Evolutionary conservation across 2,113 vertebrate genomes (phyloP).

Genomic region (Dicentrarchus labrax): DNA sequence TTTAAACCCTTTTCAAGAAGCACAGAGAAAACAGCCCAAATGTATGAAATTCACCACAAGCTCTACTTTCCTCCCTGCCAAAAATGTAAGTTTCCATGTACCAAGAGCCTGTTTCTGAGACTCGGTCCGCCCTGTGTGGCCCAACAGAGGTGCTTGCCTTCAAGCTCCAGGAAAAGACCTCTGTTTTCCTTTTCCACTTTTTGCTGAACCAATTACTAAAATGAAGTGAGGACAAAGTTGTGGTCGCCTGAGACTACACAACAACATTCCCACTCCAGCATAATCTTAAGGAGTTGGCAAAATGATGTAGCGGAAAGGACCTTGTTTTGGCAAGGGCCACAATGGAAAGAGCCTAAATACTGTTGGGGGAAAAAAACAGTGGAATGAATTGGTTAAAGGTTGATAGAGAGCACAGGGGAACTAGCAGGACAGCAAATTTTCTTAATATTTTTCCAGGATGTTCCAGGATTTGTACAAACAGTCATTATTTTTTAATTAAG

Average conservation of each 20-base stretch:
- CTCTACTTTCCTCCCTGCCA: neutral
- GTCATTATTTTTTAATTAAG: constrained; percentile 8
- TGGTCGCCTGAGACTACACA: neutral
- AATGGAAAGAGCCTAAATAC: neutral
- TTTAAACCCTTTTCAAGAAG: neutral
- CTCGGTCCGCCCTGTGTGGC: neutral
- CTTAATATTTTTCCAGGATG: constrained; percentile 13
- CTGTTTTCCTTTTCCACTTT: neutral
- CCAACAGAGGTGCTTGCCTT: neutral
- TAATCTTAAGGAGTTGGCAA: neutral
- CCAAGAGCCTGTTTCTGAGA: neutral
- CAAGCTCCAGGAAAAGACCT: neutral
- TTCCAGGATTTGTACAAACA: neutral
- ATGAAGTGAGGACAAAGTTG: neutral
- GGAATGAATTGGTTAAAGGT: neutral
- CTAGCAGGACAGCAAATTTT: neutral
- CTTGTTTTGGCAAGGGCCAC: neutral
- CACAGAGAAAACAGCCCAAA: neutral
- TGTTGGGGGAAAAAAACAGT: neutral
- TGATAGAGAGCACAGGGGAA: neutral
- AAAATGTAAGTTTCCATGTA: neutral
- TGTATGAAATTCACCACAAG: neutral
- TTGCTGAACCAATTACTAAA: neutral
- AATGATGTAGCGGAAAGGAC: neutral
- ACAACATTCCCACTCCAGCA: neutral